These are phyloP conservation scores for Fistularia commersonii DNA, from an alignment of 2,797 vertebrate genomes.

Conservation along the genomic window DNA sequence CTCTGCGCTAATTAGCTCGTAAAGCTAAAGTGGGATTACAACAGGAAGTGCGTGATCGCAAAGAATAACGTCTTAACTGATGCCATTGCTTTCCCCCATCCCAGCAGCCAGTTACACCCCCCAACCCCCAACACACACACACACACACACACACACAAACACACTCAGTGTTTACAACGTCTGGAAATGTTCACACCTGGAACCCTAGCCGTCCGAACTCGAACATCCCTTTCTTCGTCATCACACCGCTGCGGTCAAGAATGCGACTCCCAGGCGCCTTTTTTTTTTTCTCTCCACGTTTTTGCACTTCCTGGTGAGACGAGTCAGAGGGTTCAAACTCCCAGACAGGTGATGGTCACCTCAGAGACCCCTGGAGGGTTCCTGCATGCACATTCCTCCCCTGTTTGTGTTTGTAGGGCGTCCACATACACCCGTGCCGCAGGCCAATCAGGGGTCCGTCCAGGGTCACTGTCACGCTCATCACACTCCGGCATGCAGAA, in stretches of 20 bases:
- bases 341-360: slow-evolving; percentile 12
- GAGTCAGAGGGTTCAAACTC: too few relatives aligned
- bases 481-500: slow-evolving; percentile 45
- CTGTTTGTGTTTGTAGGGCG: too few relatives aligned
- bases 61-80: slow-evolving; percentile 25
- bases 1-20: slow-evolving; percentile 38
- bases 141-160: too few relatives aligned
- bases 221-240: too few relatives aligned
- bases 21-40: slow-evolving; percentile 37
- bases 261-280: too few relatives aligned
- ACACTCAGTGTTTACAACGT: slow-evolving; percentile 51
- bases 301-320: too few relatives aligned
- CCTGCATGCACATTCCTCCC: too few relatives aligned
- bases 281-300: too few relatives aligned
- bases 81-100: slow-evolving; percentile 19
- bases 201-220: too few relatives aligned
- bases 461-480: slow-evolving; percentile 51
- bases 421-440: slow-evolving; percentile 57
- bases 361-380: too few relatives aligned
- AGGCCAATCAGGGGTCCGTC: slow-evolving; percentile 26
- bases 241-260: too few relatives aligned
- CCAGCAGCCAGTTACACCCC: slow-evolving; percentile 33
- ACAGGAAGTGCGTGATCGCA: slow-evolving; percentile 21
- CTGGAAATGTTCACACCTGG: slow-evolving; percentile 57
- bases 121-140: too few relatives aligned